phyloP scores from a whole-genome alignment of 1,140 invertebrate genomes.

The Temnothorax longispinosus region DNA sequence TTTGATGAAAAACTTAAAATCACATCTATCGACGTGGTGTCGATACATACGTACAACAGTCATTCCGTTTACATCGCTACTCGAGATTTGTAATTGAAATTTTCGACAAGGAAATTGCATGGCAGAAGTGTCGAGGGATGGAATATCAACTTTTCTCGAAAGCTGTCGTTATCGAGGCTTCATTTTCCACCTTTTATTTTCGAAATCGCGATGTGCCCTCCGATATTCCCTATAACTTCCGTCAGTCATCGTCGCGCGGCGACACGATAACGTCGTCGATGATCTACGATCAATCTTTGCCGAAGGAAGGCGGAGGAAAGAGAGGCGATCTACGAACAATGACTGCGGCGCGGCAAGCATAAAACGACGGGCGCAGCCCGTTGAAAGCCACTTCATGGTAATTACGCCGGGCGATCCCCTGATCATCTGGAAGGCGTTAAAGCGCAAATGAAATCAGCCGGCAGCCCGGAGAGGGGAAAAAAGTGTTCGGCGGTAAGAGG shows the following conservation, averaged over 20 bases:
- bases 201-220: slow-evolving; percentile 52
- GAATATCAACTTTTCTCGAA: slow-evolving; percentile 11
- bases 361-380: slow-evolving; percentile 72
- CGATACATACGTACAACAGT: background rate
- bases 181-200: slow-evolving; percentile 46
- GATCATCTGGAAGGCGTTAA: slow-evolving; percentile 77
- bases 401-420: slow-evolving; percentile 69
- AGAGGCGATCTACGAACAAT: slow-evolving; percentile 62
- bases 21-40: background rate
- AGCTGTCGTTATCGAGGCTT: slow-evolving; percentile 38
- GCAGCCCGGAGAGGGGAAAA: slow-evolving; percentile 6
- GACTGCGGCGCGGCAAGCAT: slow-evolving; percentile 67
- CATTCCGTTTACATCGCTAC: background rate
- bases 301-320: background rate
- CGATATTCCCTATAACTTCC: slow-evolving; percentile 56
- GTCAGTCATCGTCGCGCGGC: slow-evolving; percentile 44
- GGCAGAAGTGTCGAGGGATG: background rate
- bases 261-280: slow-evolving; percentile 67
- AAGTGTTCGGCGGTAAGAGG: slow-evolving; percentile 27
- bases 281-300: slow-evolving; percentile 71
- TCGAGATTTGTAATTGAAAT: slow-evolving; percentile 53
- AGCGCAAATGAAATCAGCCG: slow-evolving; percentile 76
- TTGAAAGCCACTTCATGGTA: slow-evolving; percentile 75
- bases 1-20: background rate
- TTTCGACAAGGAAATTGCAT: slow-evolving; percentile 42